phyloP scores from a whole-genome alignment of 2,888 invertebrate genomes.

The Bimastos eiseni region DNA sequence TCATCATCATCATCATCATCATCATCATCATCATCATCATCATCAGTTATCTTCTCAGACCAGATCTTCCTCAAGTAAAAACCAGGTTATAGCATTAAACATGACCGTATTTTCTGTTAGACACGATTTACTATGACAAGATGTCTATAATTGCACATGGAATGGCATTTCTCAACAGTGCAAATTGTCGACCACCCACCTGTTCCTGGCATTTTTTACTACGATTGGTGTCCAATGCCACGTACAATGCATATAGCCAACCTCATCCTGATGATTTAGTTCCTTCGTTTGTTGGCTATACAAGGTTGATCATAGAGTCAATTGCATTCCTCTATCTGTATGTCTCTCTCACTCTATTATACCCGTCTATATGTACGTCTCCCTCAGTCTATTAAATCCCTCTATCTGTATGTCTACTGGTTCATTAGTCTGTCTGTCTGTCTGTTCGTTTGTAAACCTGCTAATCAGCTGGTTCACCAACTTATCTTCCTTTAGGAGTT shows the following conservation, averaged over 20 bases:
- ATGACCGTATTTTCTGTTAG: neutral
- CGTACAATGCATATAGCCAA: neutral
- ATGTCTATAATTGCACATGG: no score
- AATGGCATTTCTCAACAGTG: neutral
- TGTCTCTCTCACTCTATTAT: no score
- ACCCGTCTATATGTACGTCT: neutral
- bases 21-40: neutral
- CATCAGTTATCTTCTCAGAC: neutral
- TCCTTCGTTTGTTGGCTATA: no score
- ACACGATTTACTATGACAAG: neutral
- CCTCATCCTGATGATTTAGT: no score
- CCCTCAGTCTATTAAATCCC: no score
- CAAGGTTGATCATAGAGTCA: no score
- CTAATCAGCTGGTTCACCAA: neutral
- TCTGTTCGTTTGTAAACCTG: neutral
- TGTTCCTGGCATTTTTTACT: neutral
- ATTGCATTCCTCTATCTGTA: no score
- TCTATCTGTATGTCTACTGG: neutral
- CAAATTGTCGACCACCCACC: no score
- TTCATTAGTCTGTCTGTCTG: neutral
- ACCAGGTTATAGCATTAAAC: neutral
- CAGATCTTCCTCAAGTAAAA: neutral
- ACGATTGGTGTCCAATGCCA: neutral
- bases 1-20: no score
- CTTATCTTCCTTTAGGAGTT: neutral